Evolutionary conservation across 2,888 invertebrate species (phyloP).

Genomic region (Drosophila anomalipes): DNA sequence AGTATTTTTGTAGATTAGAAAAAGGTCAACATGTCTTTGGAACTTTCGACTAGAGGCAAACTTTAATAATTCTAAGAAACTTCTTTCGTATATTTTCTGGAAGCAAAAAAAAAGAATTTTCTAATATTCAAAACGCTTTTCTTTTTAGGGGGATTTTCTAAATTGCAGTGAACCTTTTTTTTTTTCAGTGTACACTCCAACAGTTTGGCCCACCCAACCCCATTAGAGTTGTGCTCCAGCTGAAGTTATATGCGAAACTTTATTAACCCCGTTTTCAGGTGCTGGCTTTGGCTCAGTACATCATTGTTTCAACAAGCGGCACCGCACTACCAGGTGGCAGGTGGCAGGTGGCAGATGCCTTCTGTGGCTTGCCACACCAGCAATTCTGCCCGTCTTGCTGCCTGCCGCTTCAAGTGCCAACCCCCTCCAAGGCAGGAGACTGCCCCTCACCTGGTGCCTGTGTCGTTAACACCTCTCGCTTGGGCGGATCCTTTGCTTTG

Average conservation of each 20-base stretch:
- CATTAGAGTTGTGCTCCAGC: slow-evolving; percentile 4
- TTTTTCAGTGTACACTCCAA: not conserved
- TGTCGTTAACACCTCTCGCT: slow-evolving; percentile 16
- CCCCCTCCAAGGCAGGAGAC: not conserved
- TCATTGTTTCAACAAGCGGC: slow-evolving; percentile 36
- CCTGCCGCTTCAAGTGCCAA: slow-evolving; percentile 30
- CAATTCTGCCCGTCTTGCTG: slow-evolving; percentile 6
- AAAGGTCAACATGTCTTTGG: not conserved
- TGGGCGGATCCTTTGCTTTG: slow-evolving; percentile 6
- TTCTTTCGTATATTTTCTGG: too few species aligned
- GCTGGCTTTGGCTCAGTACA: slow-evolving; percentile 24
- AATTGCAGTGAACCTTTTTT: not conserved
- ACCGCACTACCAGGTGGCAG: slow-evolving; percentile 3
- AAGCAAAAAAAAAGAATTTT: too few species aligned
- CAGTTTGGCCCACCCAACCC: not conserved
- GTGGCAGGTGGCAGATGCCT: slow-evolving; percentile 26
- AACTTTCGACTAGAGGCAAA: not conserved
- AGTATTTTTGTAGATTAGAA: not conserved
- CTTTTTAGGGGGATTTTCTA: accelerated
- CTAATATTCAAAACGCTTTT: too few species aligned
- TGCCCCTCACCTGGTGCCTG: not conserved
- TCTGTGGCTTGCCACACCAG: slow-evolving; percentile 17
- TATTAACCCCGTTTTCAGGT: slow-evolving; percentile 74
- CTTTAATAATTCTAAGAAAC: not conserved
- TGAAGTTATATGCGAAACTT: slow-evolving; percentile 58